Base-by-base conservation (phyloP, 2,113 vertebrate species). In the Thunnus maccoyii region DNA sequence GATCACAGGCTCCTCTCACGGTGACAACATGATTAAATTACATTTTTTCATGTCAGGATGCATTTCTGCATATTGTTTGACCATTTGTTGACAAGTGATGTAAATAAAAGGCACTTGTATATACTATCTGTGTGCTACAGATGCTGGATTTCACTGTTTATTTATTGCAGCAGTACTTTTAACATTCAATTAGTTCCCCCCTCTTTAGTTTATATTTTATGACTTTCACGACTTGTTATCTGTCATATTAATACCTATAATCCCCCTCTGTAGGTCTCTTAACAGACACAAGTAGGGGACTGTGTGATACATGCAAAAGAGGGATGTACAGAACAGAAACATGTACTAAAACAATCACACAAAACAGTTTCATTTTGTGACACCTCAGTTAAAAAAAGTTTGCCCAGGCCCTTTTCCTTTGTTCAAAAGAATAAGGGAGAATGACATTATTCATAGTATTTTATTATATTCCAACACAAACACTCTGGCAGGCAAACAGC, bases 21-120 rank as follows among this genome's bases (percentile, higher is more conserved):
- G 16, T 32, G 44, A 78, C 30, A 62, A 60, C 41, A 13, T 67
- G 70, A 82, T 75, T 30, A 50, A 30, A 63, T 64, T 48, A 80
- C 32, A 4, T 68, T 11, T 57, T 27, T 22, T 14, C 36, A 50
- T 10, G 17, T 12, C 56, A 44, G 54, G 10, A 79, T 60, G 18
- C 36, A 64, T 80, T 72, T 30, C n/a, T 66, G 67, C 14, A 41
- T 60, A 13, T 50, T 56, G 57, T 83, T 88, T 86, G 30, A 48
- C 55, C 50, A 71, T 73, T 81, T 66, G 61, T 52, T 50, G 54
- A 14, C 20, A 56, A n/a, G 13, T 57, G 50, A 50, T 60, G 6
- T 44, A 22, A 46, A 64, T n/a, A 65, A 46, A 36, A 68, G 20
- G 32, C 3, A 32, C 41, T 41, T 64, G 44, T 30, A 13, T 7